A percentile compares a stretch with the other conserved stretches of the same genome.
Conservation (phyloP, 2,888 invertebrate species). For the Lepidonotus clava region DNA sequence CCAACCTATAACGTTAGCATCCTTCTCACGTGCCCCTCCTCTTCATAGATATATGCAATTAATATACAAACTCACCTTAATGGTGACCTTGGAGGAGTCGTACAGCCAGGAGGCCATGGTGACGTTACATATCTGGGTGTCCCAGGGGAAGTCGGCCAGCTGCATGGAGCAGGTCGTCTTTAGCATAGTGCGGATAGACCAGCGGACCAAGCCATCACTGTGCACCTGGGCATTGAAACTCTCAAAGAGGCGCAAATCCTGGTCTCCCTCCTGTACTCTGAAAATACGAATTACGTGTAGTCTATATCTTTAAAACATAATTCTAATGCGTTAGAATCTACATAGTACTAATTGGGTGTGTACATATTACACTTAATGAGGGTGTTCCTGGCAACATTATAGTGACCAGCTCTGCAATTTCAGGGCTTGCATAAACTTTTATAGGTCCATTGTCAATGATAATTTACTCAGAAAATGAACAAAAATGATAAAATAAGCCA, state of each 20-base stretch:
- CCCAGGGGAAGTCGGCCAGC: slow-evolving; percentile 46
- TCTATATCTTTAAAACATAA: too few relatives aligned
- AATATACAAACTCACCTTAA: background rate
- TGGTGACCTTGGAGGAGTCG: slow-evolving; percentile 5
- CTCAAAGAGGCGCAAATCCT: slow-evolving; percentile 25
- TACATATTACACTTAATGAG: background rate
- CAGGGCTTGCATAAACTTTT: too few relatives aligned
- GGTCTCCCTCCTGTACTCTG: slow-evolving; percentile 25
- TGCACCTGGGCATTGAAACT: slow-evolving; percentile 35
- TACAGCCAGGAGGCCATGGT: slow-evolving; percentile 48
- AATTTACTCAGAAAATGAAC: too few relatives aligned
- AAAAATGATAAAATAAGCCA: too few relatives aligned
- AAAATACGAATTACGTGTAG: too few relatives aligned
- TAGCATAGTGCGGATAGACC: slow-evolving; percentile 34
- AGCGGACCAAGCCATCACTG: background rate
- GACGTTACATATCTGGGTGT: slow-evolving; percentile 32
- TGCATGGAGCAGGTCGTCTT: background rate
- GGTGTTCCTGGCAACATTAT: too few relatives aligned
- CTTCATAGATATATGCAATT: background rate
- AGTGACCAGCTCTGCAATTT: too few relatives aligned
- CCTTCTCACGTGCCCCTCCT: too few relatives aligned
- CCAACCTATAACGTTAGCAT: too few relatives aligned
- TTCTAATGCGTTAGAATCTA: too few relatives aligned
- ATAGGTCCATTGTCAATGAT: too few relatives aligned
- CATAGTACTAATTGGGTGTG: too few relatives aligned